Evolutionary conservation across 2,888 invertebrate genomes (phyloP).

Genomic region (Clunio marinus): DNA sequence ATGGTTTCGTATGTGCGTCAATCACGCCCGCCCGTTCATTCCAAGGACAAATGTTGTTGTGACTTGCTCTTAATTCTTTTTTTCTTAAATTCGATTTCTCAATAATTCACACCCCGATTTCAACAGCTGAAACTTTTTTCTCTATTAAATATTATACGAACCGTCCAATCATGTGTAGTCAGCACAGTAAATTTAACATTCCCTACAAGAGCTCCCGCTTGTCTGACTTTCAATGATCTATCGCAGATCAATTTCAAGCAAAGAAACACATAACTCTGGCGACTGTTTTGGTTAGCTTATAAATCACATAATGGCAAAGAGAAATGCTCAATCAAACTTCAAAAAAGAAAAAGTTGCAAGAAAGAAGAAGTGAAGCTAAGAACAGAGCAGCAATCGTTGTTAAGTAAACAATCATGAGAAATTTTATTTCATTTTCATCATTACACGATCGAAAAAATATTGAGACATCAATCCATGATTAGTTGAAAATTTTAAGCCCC

Average conservation of each 20-base stretch:
- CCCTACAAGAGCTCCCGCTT: not conserved
- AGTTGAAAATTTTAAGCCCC: not conserved
- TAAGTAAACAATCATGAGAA: conserved; percentile 13
- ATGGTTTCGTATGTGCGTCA: not conserved
- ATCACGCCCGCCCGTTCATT: conserved; percentile 2
- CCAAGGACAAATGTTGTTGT: conserved; percentile 30
- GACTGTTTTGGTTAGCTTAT: conserved; percentile 9
- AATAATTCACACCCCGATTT: conserved; percentile 37
- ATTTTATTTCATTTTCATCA: not conserved
- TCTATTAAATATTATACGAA: too few species aligned
- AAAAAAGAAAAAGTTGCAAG: not conserved
- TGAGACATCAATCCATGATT: not conserved
- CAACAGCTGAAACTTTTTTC: not conserved
- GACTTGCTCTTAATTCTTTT: not conserved
- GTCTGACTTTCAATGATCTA: conserved; percentile 16
- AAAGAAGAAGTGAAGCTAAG: not conserved
- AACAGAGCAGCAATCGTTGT: too few species aligned
- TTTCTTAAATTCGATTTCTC: conserved; percentile 12
- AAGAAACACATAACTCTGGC: not conserved
- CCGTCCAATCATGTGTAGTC: not conserved
- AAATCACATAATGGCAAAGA: not conserved
- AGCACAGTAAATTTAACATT: not conserved
- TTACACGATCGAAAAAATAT: not conserved
- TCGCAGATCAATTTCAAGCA: not conserved
- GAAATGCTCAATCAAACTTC: not conserved